These are phyloP conservation scores for Mola mola DNA, from an alignment of 2,113 vertebrate species.

Conservation along the genomic window DNA sequence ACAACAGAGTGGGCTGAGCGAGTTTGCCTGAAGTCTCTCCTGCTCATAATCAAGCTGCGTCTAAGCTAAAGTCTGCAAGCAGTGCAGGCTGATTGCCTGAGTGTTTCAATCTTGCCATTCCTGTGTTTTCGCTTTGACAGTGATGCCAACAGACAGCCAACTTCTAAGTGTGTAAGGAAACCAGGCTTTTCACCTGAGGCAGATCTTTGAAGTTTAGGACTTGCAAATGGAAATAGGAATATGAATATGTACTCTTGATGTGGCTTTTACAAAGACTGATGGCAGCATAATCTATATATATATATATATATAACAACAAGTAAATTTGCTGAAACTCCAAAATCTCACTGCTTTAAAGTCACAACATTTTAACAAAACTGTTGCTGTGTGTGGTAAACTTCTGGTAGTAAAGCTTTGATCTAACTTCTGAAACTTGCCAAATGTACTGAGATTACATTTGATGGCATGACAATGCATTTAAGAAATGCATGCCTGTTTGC, in stretches of 20 bases:
- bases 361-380: constrained; percentile 16
- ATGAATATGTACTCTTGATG: constrained; percentile 28
- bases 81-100: constrained; percentile 57
- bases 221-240: constrained; percentile 59
- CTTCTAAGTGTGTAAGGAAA: constrained; percentile 71
- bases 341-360: constrained; percentile 12
- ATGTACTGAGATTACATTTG: neutral
- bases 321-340: no score
- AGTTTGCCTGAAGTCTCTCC: constrained; percentile 59
- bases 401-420: neutral
- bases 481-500: neutral
- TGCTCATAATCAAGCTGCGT: constrained; percentile 65
- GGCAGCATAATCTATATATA: no score
- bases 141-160: constrained; percentile 72
- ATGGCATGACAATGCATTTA: constrained; percentile 14
- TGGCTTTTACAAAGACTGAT: constrained; percentile 22
- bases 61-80: constrained; percentile 63
- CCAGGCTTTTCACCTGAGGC: constrained; percentile 57
- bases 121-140: constrained; percentile 57
- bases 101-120: constrained; percentile 67
- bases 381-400: neutral
- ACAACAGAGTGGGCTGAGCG: constrained; percentile 57
- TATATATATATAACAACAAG: no score
- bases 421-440: neutral
- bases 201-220: constrained; percentile 68